Base-by-base conservation (phyloP, 1,140 invertebrate species). In the Conus ventricosus region DNA sequence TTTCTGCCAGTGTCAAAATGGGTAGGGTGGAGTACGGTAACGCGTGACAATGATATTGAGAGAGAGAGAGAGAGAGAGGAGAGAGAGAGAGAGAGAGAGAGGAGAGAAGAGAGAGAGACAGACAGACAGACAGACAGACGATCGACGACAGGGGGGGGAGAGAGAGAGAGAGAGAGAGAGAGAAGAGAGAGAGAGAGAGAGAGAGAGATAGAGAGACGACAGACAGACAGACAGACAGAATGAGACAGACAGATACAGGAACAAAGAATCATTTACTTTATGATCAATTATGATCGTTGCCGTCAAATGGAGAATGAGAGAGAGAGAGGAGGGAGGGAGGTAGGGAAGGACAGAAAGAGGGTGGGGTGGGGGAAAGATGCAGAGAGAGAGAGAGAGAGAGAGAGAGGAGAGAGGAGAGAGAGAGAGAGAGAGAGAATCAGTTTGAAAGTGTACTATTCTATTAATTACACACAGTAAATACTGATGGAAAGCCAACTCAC, bases 401-500 rank as follows among this genome's bases (percentile, higher is more conserved):
- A 39, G 39, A 39, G 39, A 39, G 39, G 39, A 39, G 39, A 39
- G 39, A 39, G 39, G 39, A 39, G 39, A 39, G 39, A 39, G 39
- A 39, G 39, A 39, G 39, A 39, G 39, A 39, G 39, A 39, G 39
- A 39, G 39, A 39, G 39, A 63, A 63, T 63, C 11, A 13, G 76
- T 13, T 20, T 63, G 60, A 63, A 63, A 63, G 10, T 4, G 10
- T 63, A 11, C 17, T 0, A 39, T 63, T 63, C 10, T 63, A 55
- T 55, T n/a, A n/a, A n/a, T 20, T 20, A 55, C 0, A 71, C 11
- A 71, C 23, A 71, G 20, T 23, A 71, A 71, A 71, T 4, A 1
- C 20, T 23, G 10, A 7, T n/a, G 11, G 39, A 39, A 81, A 54
- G 54, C 80, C 0, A 51, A 89, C 88, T 87, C 81, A 89, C 85